phyloP scores from a whole-genome alignment of 2,888 invertebrate species.

The Falcaria lacertinaria region DNA sequence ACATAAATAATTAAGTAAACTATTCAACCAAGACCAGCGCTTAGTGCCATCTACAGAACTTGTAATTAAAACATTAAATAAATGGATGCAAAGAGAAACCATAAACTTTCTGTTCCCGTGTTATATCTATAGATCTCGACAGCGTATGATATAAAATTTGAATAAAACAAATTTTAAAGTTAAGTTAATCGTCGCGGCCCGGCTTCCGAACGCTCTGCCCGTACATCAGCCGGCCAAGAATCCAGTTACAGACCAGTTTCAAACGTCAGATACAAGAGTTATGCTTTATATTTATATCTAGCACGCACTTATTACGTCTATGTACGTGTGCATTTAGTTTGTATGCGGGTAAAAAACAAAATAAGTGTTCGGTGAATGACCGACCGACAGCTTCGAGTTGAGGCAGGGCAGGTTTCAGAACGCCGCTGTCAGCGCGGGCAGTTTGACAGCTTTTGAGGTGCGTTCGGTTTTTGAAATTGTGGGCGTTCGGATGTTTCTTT shows the following conservation, averaged over 20 bases:
- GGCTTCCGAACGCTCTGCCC: constrained; percentile 38
- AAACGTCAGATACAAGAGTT: constrained; percentile 58
- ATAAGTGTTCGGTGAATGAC: constrained; percentile 68
- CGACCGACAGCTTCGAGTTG: constrained; percentile 55
- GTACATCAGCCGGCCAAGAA: constrained; percentile 32
- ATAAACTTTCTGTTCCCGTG: background rate
- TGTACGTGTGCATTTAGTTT: constrained; percentile 59
- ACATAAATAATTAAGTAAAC: no score
- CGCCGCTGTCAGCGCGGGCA: constrained; percentile 43
- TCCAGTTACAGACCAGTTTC: constrained; percentile 61
- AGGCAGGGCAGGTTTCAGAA: constrained; percentile 61
- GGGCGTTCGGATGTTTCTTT: constrained; percentile 48
- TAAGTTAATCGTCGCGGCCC: constrained; percentile 27
- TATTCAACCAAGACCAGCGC: no score
- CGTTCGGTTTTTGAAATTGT: constrained; percentile 73
- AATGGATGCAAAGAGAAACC: background rate
- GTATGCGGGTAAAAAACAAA: constrained; percentile 75
- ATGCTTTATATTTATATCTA: constrained; percentile 56
- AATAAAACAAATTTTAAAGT: constrained; percentile 33
- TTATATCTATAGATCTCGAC: background rate
- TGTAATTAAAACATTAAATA: no score
- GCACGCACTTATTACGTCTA: constrained; percentile 48
- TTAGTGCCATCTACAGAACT: no score
- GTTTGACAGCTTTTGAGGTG: constrained; percentile 76
- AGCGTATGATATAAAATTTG: constrained; percentile 17